A percentile compares a stretch with the other conserved stretches of the same genome.
Evolutionary conservation across 2,113 vertebrate genomes (phyloP).

Genomic region (Epinephelus lanceolatus): DNA sequence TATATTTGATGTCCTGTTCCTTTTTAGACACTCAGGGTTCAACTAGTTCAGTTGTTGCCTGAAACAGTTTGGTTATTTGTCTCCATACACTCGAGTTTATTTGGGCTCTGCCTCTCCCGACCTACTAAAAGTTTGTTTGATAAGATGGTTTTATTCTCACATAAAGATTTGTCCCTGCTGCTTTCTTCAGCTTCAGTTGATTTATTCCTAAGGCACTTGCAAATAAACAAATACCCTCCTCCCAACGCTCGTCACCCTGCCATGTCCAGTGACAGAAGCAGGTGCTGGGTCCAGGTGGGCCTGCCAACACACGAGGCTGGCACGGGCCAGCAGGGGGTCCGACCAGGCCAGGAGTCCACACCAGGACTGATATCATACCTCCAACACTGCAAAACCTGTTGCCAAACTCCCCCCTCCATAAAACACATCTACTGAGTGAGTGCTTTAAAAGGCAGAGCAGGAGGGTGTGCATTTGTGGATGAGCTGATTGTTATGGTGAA

Average conservation of each 20-base stretch:
- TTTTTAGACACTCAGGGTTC: too few relatives aligned
- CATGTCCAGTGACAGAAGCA: conserved; percentile 48
- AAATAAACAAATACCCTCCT: conserved; percentile 43
- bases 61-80: background rate
- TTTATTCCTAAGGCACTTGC: conserved; percentile 21
- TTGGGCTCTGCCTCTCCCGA: background rate
- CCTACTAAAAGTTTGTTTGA: background rate
- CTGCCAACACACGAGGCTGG: conserved; percentile 26
- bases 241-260: conserved; percentile 4
- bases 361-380: conserved; percentile 7
- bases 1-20: too few relatives aligned
- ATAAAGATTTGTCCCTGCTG: background rate
- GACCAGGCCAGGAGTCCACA: conserved; percentile 10
- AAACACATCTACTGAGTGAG: conserved; percentile 10
- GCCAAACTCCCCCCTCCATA: background rate
- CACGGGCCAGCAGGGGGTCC: conserved; percentile 13
- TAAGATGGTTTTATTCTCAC: background rate
- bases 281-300: conserved; percentile 65
- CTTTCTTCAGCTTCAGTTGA: conserved; percentile 2
- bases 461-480: background rate
- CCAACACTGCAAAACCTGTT: conserved; percentile 2
- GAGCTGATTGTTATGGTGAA: conserved; percentile 34
- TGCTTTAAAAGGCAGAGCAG: conserved; percentile 1
- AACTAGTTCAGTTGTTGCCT: background rate
- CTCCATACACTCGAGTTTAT: background rate